Conservation (phyloP, 2,888 invertebrate genomes). For the Tholera decimalis region DNA sequence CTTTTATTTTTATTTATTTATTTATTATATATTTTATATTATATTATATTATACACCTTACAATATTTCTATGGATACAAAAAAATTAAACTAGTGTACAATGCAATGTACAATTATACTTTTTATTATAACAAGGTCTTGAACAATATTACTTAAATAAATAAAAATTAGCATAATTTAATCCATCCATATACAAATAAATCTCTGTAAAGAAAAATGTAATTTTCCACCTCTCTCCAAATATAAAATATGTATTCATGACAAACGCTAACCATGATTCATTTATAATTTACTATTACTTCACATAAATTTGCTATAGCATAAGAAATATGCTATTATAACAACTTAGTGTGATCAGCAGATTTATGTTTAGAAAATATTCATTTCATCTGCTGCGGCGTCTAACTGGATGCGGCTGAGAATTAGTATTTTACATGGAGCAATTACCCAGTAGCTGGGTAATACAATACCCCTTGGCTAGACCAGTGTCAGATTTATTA, state of each 20-base stretch:
- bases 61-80: no score
- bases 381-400: no score
- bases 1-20: not conserved
- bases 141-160: not conserved
- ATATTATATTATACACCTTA: no score
- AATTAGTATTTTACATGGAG: no score
- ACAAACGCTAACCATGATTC: constrained; percentile 4
- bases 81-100: no score
- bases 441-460: no score
- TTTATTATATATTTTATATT: no score
- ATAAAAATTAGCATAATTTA: not conserved
- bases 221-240: not conserved
- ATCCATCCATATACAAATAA: not conserved
- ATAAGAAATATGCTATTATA: not conserved
- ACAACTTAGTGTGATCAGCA: no score
- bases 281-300: constrained; percentile 9
- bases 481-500: no score
- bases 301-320: not conserved
- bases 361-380: not conserved
- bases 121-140: not conserved
- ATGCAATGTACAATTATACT: no score
- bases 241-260: not conserved
- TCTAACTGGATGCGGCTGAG: no score
- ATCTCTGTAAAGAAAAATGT: not conserved
- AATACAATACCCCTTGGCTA: no score